phyloP scores from a whole-genome alignment of 1,140 invertebrate genomes.

The Lasioglossum albipes region DNA sequence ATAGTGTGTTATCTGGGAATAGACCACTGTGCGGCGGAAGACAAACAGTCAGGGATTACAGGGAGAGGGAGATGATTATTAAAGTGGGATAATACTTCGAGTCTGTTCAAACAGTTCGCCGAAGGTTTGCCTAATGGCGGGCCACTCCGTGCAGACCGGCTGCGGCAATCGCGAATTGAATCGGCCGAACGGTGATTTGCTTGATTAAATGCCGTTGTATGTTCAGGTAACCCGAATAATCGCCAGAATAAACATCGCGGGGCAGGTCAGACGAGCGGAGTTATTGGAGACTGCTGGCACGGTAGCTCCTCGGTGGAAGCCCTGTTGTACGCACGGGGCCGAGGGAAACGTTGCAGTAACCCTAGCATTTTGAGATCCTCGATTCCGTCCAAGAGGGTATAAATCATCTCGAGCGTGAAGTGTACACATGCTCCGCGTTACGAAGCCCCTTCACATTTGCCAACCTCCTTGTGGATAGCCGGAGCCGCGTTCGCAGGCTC shows the following conservation, averaged over 20 bases:
- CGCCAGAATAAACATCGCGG: constrained; percentile 14
- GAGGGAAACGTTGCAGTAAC: constrained; percentile 26
- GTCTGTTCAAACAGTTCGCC: too few relatives aligned
- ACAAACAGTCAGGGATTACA: too few relatives aligned
- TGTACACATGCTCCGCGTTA: constrained; percentile 48
- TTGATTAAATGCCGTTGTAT: neutral
- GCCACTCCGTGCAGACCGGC: too few relatives aligned
- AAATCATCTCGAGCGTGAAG: constrained; percentile 55
- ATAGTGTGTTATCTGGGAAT: too few relatives aligned
- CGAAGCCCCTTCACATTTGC: constrained; percentile 24
- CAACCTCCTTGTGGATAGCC: constrained; percentile 6
- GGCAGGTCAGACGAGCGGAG: neutral
- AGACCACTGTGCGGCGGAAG: too few relatives aligned
- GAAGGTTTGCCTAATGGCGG: too few relatives aligned
- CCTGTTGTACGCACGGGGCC: constrained; percentile 28
- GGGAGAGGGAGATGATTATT: too few relatives aligned
- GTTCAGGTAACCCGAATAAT: constrained; percentile 32
- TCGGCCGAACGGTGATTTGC: neutral
- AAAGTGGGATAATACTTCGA: too few relatives aligned
- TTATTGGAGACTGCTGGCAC: constrained; percentile 28
- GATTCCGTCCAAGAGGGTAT: constrained; percentile 36
- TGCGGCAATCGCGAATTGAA: neutral
- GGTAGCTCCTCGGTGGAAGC: neutral
- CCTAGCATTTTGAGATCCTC: constrained; percentile 36
- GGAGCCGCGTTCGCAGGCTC: neutral